These are phyloP conservation scores for Drosophila sproati DNA, from an alignment of 1,140 invertebrate genomes.

Conservation along the genomic window DNA sequence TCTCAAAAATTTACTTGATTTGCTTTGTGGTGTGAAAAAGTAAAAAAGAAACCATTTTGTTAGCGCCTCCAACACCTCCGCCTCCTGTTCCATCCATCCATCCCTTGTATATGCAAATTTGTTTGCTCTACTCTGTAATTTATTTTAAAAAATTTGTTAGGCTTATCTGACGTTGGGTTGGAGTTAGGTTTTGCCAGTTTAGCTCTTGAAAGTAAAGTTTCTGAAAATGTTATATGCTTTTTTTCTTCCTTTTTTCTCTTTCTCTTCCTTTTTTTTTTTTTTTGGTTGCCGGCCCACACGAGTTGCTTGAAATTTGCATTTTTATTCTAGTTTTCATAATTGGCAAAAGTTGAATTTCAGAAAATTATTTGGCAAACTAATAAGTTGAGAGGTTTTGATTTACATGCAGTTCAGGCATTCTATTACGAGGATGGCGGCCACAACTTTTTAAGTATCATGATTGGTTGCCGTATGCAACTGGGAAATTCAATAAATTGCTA, in stretches of 20 bases:
- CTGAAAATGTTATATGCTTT: slow-evolving; percentile 41
- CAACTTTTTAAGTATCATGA: slow-evolving; percentile 27
- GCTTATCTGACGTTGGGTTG: slow-evolving; percentile 67
- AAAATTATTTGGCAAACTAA: slow-evolving; percentile 75
- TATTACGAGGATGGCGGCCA: slow-evolving; percentile 4
- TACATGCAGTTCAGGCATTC: slow-evolving; percentile 28
- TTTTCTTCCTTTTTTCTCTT: slow-evolving; percentile 26
- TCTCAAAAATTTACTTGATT: slow-evolving; percentile 76
- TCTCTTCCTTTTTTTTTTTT: slow-evolving; percentile 24
- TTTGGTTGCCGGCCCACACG: slow-evolving; percentile 56
- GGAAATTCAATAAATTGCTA: slow-evolving; percentile 24
- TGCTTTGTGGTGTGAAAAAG: slow-evolving; percentile 77
- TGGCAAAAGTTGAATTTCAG: slow-evolving; percentile 67
- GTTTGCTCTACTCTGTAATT: slow-evolving; percentile 82
- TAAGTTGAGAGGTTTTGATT: slow-evolving; percentile 68
- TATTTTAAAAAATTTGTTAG: slow-evolving; percentile 82
- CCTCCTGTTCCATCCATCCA: not conserved
- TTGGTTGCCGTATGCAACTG: slow-evolving; percentile 30
- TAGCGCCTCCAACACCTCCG: not conserved
- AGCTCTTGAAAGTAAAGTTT: slow-evolving; percentile 53
- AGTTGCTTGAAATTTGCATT: slow-evolving; percentile 74
- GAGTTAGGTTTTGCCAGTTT: slow-evolving; percentile 10
- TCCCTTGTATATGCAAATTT: slow-evolving; percentile 73
- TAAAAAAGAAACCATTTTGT: slow-evolving; percentile 42
- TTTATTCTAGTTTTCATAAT: slow-evolving; percentile 78